These are phyloP conservation scores for Acleris laterana DNA, from an alignment of 2,888 invertebrate genomes.

Conservation along the genomic window DNA sequence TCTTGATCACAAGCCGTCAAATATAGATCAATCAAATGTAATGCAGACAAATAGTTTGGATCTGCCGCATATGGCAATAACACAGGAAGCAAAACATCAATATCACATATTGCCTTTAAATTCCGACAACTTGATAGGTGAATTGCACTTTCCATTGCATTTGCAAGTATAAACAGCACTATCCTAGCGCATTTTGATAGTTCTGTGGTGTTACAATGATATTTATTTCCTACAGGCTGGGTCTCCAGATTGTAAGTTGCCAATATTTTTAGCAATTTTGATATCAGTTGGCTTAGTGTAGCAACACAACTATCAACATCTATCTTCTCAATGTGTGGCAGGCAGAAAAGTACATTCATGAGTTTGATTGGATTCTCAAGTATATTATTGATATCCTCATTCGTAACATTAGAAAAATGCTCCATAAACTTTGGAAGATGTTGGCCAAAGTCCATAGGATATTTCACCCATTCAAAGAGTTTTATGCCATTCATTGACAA, in stretches of 20 bases:
- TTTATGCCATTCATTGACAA: conserved; percentile 85
- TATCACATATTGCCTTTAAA: conserved; percentile 73
- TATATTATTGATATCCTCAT: conserved; percentile 63
- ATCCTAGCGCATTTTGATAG: conserved; percentile 67
- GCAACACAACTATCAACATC: conserved; percentile 63
- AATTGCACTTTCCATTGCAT: conserved; percentile 84
- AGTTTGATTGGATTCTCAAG: conserved; percentile 69
- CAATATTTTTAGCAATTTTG: conserved; percentile 57
- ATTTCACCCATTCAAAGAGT: conserved; percentile 86
- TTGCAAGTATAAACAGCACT: conserved; percentile 82
- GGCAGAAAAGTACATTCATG: conserved; percentile 78
- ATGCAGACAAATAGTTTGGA: conserved; percentile 72
- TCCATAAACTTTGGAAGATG: conserved; percentile 67
- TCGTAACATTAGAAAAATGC: conserved; percentile 61
- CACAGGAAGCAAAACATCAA: conserved; percentile 68
- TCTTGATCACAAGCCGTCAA: conserved; percentile 77
- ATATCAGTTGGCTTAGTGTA: conserved; percentile 63
- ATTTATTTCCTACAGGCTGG: conserved; percentile 56
- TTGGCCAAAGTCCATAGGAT: conserved; percentile 85
- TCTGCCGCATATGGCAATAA: conserved; percentile 75
- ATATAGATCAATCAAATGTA: conserved; percentile 83
- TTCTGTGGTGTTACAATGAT: conserved; percentile 61
- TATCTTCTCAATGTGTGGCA: conserved; percentile 83
- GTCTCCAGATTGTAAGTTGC: conserved; percentile 63
- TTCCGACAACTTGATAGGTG: conserved; percentile 81